Evolutionary conservation across 2,113 vertebrate species (phyloP).

Genomic region (Cololabis saira): DNA sequence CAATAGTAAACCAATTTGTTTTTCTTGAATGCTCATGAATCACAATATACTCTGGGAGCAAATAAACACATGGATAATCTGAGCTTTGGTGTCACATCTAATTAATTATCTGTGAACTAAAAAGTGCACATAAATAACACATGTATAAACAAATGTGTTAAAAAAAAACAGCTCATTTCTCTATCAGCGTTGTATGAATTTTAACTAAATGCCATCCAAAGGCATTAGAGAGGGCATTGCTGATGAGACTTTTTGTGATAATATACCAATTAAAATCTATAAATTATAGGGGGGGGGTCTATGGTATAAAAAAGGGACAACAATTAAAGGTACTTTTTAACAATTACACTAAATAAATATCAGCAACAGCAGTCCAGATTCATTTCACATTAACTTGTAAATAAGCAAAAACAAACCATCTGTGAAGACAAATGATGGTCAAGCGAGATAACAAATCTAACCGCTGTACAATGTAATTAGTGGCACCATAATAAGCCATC

Average conservation of each 20-base stretch:
- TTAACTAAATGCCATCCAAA: conserved; percentile 39
- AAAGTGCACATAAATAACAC: conserved; percentile 33
- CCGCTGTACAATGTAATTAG: conserved; percentile 71
- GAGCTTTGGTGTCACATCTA: conserved; percentile 44
- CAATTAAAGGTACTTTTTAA: neutral
- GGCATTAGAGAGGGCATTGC: conserved; percentile 26
- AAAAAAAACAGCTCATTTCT: conserved; percentile 31
- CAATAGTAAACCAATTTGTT: conserved; percentile 24
- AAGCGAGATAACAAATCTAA: conserved; percentile 54
- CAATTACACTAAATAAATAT: conserved; percentile 10
- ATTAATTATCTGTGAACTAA: conserved; percentile 46
- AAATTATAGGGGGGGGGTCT: conserved; percentile 9
- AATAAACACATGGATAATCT: conserved; percentile 36
- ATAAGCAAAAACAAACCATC: conserved; percentile 60
- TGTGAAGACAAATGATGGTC: conserved; percentile 49
- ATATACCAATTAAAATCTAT: conserved; percentile 25
- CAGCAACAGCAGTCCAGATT: conserved; percentile 9
- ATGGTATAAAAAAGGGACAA: neutral
- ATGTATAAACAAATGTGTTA: conserved; percentile 31
- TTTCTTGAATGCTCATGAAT: conserved; percentile 23
- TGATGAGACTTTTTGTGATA: conserved; percentile 24
- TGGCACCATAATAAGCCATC: conserved; percentile 65
- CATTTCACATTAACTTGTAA: conserved; percentile 47
- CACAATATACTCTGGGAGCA: conserved; percentile 4
- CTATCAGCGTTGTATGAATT: conserved; percentile 30